phyloP scores from a whole-genome alignment of 2,797 vertebrate genomes.

The Rhinella marina region DNA sequence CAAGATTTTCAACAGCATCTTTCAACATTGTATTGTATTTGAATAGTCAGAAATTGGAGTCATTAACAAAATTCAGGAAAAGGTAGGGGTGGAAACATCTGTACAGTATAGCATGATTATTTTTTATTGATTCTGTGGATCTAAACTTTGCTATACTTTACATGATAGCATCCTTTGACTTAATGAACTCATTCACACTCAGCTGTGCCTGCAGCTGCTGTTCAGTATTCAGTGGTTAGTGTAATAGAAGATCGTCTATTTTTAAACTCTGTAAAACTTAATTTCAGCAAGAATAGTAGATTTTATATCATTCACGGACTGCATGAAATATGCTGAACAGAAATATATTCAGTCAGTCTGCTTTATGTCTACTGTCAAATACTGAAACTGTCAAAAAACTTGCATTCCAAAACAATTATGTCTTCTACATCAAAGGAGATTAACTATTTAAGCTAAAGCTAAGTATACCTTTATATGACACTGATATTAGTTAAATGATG shows the following conservation, averaged over 20 bases:
- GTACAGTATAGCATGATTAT: neutral
- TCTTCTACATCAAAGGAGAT: neutral
- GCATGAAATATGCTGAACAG: neutral
- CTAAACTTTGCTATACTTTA: neutral
- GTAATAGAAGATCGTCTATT: neutral
- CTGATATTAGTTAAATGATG: too few relatives aligned
- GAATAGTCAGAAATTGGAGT: too few relatives aligned
- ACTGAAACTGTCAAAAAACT: neutral
- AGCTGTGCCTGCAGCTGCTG: slow-evolving; percentile 4
- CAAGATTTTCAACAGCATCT: too few relatives aligned
- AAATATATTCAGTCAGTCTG: neutral
- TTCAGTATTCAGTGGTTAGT: neutral
- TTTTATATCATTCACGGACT: neutral
- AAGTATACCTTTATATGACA: too few relatives aligned
- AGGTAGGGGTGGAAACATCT: too few relatives aligned
- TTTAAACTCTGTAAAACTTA: neutral
- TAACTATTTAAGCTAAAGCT: too few relatives aligned
- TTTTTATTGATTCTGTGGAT: neutral
- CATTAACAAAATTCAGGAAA: too few relatives aligned
- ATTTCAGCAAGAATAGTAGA: neutral
- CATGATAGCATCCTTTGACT: neutral
- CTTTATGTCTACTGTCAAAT: neutral
- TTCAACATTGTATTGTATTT: too few relatives aligned
- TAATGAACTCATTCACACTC: neutral
- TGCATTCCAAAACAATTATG: neutral